phyloP scores from a whole-genome alignment of 2,113 vertebrate species.

The Rallus limicola region DNA sequence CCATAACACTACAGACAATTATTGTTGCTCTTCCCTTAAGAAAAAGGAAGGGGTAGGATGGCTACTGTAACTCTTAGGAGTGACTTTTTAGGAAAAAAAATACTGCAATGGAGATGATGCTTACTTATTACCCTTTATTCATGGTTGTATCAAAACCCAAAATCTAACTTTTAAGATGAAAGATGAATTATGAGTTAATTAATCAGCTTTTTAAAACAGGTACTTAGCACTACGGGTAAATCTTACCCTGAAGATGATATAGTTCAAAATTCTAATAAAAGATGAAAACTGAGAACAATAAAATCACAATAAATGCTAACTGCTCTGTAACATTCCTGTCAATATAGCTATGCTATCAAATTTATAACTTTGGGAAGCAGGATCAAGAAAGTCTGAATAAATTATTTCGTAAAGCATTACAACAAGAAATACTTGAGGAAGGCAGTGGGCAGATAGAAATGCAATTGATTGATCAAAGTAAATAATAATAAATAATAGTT shows the following conservation, averaged over 20 bases:
- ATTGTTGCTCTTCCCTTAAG: background rate
- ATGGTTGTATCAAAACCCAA: background rate
- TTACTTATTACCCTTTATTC: background rate
- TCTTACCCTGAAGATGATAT: background rate
- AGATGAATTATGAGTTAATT: background rate
- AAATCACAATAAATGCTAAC: constrained; percentile 55
- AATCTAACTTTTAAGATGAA: background rate
- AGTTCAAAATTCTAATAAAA: constrained; percentile 41
- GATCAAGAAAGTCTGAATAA: background rate
- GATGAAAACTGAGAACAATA: constrained; percentile 40
- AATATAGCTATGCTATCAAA: constrained; percentile 31
- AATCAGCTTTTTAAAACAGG: background rate
- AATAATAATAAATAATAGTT: background rate
- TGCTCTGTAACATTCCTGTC: constrained; percentile 33
- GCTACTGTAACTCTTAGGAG: background rate
- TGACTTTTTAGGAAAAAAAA: background rate
- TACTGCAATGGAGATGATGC: background rate
- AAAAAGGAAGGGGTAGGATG: background rate
- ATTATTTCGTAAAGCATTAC: background rate
- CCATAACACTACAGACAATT: background rate
- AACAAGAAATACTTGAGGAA: background rate
- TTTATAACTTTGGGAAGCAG: constrained; percentile 4
- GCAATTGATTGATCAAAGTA: background rate
- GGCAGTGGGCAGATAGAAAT: background rate
- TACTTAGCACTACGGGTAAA: background rate